phyloP scores from a whole-genome alignment of 1,140 invertebrate species.

The Drosophila kepulauana region DNA sequence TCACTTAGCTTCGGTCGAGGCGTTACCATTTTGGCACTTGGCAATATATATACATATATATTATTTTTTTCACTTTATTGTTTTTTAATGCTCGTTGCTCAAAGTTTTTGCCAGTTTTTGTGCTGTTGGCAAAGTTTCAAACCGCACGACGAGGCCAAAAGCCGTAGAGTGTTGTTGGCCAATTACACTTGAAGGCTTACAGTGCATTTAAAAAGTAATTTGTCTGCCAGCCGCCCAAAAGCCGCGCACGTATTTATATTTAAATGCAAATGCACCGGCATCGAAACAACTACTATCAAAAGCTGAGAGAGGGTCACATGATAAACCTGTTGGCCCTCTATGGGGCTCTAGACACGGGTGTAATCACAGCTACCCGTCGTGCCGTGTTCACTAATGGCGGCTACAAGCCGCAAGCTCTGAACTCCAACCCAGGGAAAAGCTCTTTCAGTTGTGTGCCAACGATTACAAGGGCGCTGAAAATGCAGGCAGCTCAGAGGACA shows the following conservation, averaged over 20 bases:
- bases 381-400: slow-evolving; percentile 83
- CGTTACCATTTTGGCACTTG: slow-evolving; percentile 52
- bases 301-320: slow-evolving; percentile 30
- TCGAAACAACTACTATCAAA: slow-evolving; percentile 19
- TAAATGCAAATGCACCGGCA: slow-evolving; percentile 72
- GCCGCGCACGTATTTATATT: slow-evolving; percentile 81
- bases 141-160: slow-evolving; percentile 49
- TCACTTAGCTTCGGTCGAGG: slow-evolving; percentile 8
- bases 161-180: slow-evolving; percentile 38
- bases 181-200: slow-evolving; percentile 82
- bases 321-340: slow-evolving; percentile 53
- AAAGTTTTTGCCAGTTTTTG: slow-evolving; percentile 42
- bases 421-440: slow-evolving; percentile 11
- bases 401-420: slow-evolving; percentile 82
- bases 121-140: slow-evolving; percentile 70
- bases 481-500: slow-evolving; percentile 58
- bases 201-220: slow-evolving; percentile 85
- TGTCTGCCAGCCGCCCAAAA: slow-evolving; percentile 76
- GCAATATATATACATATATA: slow-evolving; percentile 38
- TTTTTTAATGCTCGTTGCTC: slow-evolving; percentile 76
- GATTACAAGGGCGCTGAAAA: slow-evolving; percentile 64
- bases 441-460: slow-evolving; percentile 8
- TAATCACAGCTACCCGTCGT: slow-evolving; percentile 72
- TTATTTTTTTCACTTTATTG: slow-evolving; percentile 68
- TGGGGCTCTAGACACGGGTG: slow-evolving; percentile 41